Evolutionary conservation across 2,797 vertebrate species (phyloP), one percentile per base, ranked within the genome.

Genomic region (Rhinichthys osculus): DNA sequence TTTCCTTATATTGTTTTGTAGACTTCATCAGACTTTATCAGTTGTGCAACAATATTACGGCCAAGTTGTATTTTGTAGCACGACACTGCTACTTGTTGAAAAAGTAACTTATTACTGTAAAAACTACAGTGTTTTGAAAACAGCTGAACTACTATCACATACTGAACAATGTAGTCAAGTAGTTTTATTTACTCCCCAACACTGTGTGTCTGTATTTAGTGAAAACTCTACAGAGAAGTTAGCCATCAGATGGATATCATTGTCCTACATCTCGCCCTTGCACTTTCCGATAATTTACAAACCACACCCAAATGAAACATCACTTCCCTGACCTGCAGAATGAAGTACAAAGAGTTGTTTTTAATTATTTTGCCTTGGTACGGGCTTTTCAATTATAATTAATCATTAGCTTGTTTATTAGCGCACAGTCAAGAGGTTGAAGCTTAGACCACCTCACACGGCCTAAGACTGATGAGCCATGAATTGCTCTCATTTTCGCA

Each of bases 321-420:
- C 90, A 91, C 85, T 85, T 88, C 69, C 90, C 85, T 86, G 67
- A 7, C 69, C 62, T 71, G 33, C 62, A 85, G 40, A 66, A 69
- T 42, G 72, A 59, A 79, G 47, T 1, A 57, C 42, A 85, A 40
- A 90, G 88, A 87, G 90, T 91, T 83, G 91, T 90, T 52, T 94
- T 94, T 93, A 94, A 95, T 95, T 93, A 95, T 94, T 93, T 92
- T 89, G 89, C 89, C 86, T 57, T 85, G 54, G 89, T 94, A 90
- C 90, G 90, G 86, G 82, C 11, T 74, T 85, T 94, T 95, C 94
- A 92, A 95, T 95, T 92, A 94, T 92, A 93, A 95, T 95, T 90
- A 93, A 93, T 95, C 94, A 94, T 90, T 87, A 89, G 77, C 91
- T 93, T 94, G 94, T 95, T 95, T 95, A 95, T 93, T 94, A 92